These are phyloP conservation scores for Acanthosepion pharaonis DNA, from an alignment of 2,888 invertebrate genomes.

Conservation along the genomic window DNA sequence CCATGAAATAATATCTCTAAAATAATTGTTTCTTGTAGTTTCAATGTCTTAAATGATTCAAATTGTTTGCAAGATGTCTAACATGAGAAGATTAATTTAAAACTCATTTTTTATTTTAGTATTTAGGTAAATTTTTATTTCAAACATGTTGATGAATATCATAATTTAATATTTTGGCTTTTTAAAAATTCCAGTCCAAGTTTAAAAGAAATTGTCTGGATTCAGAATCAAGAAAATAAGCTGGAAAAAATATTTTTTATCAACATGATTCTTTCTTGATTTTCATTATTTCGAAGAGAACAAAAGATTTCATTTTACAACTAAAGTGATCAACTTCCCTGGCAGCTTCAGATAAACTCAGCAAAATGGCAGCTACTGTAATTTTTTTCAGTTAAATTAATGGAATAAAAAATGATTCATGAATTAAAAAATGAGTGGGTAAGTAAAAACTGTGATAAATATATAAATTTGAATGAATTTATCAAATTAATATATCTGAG, in stretches of 20 bases:
- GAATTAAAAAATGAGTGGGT: not conserved
- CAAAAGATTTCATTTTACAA: not conserved
- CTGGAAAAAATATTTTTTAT: not conserved
- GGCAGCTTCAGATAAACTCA: not conserved
- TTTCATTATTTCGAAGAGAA: too few relatives aligned
- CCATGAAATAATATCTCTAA: not conserved
- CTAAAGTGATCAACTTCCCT: not conserved
- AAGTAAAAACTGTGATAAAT: not conserved
- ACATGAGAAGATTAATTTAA: not conserved
- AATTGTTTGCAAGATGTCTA: not conserved
- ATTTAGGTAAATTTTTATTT: not conserved
- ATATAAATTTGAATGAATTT: not conserved
- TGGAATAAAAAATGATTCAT: not conserved
- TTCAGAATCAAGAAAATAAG: not conserved
- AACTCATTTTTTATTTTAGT: not conserved
- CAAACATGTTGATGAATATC: not conserved
- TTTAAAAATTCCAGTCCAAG: too few relatives aligned
- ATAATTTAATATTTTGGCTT: too few relatives aligned
- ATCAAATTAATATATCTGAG: not conserved
- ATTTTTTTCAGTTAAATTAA: not conserved
- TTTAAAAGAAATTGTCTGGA: not conserved
- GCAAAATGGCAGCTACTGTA: conserved; percentile 4
- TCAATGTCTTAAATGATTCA: too few relatives aligned
- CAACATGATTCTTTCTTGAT: not conserved
- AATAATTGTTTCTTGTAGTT: too few relatives aligned